These are phyloP conservation scores for Antitype chi DNA, from an alignment of 2,888 invertebrate species.

Conservation along the genomic window DNA sequence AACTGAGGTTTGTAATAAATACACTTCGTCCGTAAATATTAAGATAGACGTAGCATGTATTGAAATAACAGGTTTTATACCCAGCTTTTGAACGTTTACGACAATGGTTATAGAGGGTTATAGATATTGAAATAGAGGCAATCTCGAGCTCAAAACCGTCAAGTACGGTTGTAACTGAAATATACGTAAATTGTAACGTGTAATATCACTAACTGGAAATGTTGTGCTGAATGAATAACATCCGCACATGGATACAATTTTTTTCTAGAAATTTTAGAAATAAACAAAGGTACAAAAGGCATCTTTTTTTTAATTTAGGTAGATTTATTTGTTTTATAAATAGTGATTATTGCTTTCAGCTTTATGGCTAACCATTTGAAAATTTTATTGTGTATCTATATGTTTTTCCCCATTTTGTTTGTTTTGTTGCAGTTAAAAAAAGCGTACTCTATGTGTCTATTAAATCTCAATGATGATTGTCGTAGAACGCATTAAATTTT, in stretches of 20 bases:
- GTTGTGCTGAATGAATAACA: slow-evolving; percentile 1
- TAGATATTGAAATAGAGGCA: slow-evolving; percentile 43
- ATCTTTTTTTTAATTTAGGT: not conserved
- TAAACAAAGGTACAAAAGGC: not conserved
- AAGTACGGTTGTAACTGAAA: slow-evolving; percentile 19
- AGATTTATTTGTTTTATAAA: not conserved
- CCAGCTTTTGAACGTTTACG: slow-evolving; percentile 42
- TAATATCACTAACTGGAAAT: slow-evolving; percentile 31
- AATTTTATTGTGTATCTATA: not conserved
- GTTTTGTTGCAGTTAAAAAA: not conserved
- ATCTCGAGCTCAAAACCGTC: slow-evolving; percentile 30
- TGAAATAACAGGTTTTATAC: slow-evolving; percentile 28
- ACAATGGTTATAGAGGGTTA: slow-evolving; percentile 22
- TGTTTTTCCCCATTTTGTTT: not conserved
- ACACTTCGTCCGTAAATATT: slow-evolving; percentile 7
- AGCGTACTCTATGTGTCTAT: not conserved
- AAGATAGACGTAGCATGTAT: not conserved
- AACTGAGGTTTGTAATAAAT: slow-evolving; percentile 13
- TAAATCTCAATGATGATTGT: not conserved
- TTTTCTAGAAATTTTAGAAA: slow-evolving; percentile 1
- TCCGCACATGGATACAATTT: not conserved
- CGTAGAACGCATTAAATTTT: not conserved
- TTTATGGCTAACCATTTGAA: not conserved
- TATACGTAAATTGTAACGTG: slow-evolving; percentile 25
- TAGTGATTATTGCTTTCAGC: not conserved